These are phyloP conservation scores for Pyrochroa serraticornis DNA, from an alignment of 2,888 invertebrate genomes.

Conservation along the genomic window DNA sequence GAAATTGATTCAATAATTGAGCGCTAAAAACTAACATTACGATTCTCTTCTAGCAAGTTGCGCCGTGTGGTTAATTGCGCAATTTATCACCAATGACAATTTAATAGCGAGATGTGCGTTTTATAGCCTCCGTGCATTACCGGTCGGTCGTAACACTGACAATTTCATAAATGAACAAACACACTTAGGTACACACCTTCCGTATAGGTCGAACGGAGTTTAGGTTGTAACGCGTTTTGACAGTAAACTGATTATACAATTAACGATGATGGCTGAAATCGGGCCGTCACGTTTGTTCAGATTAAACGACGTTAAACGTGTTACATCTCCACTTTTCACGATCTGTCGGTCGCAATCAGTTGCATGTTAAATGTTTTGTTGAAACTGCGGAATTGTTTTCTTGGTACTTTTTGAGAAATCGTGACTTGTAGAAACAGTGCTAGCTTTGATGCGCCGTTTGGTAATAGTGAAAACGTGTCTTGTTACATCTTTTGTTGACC, in stretches of 20 bases:
- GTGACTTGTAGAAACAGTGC: constrained; percentile 9
- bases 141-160: constrained; percentile 1
- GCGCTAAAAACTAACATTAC: background rate
- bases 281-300: constrained; percentile 20
- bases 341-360: constrained; percentile 19
- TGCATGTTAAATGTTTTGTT: constrained; percentile 9
- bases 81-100: constrained; percentile 2
- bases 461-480: constrained; percentile 6
- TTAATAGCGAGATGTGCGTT: background rate
- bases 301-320: constrained; percentile 20
- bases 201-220: constrained; percentile 6
- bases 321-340: constrained; percentile 24
- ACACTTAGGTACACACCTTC: background rate
- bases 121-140: background rate
- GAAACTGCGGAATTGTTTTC: constrained; percentile 12
- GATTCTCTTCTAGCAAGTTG: background rate
- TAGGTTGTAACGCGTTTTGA: constrained; percentile 16
- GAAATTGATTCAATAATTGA: constrained; percentile 1
- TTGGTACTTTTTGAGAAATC: constrained; percentile 4
- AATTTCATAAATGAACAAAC: constrained; percentile 7
- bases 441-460: constrained; percentile 1
- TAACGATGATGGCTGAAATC: constrained; percentile 24
- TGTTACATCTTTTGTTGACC: constrained; percentile 7
- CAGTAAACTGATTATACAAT: constrained; percentile 25
- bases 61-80: constrained; percentile 2